These are phyloP conservation scores for Panzeria rudis DNA, from an alignment of 2,888 invertebrate species.

Conservation along the genomic window DNA sequence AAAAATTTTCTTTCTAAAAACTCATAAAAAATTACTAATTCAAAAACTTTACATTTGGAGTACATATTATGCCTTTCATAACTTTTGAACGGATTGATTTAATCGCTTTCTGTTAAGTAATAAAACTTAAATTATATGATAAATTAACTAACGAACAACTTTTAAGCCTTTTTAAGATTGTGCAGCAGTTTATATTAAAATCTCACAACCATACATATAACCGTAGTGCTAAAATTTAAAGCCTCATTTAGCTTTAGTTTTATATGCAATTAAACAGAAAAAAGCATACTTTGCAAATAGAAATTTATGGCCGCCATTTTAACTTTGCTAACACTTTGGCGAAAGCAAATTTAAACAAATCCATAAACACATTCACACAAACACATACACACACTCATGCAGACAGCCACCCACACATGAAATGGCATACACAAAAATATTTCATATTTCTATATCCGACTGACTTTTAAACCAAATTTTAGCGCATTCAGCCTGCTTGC, in stretches of 20 bases:
- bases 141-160: no score
- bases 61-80: no score
- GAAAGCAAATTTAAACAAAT: not conserved
- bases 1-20: no score
- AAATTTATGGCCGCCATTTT: constrained; percentile 40
- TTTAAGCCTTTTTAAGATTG: not conserved
- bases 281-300: constrained; percentile 23
- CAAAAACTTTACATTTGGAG: no score
- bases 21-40: no score
- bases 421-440: constrained; percentile 8
- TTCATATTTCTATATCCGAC: constrained; percentile 41
- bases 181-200: no score
- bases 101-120: no score
- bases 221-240: constrained; percentile 9
- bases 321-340: constrained; percentile 19
- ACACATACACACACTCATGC: not conserved
- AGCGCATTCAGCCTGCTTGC: not conserved
- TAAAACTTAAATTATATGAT: no score
- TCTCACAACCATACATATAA: no score
- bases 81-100: no score
- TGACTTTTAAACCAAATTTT: constrained; percentile 12
- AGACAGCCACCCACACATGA: not conserved
- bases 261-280: not conserved
- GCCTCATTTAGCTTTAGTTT: constrained; percentile 39
- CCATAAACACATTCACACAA: not conserved